phyloP scores from a whole-genome alignment of 2,888 invertebrate species.

The Cinara cedri region DNA sequence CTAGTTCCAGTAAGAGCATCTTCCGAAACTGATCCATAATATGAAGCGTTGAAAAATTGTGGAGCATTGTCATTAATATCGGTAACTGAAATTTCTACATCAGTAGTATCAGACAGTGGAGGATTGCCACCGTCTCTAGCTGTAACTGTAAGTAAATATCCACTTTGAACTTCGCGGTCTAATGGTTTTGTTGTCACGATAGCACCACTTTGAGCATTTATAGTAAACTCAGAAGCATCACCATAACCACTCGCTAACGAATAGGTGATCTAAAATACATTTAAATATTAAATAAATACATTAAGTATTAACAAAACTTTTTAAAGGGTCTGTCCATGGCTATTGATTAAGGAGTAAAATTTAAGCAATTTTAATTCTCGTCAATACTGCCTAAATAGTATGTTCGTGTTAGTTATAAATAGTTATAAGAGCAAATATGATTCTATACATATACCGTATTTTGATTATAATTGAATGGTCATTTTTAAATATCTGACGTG shows the following conservation, averaged over 20 bases:
- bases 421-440: too few species aligned
- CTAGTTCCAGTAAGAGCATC: constrained; percentile 80
- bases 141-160: constrained; percentile 87
- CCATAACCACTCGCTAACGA: constrained; percentile 71
- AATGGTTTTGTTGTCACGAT: constrained; percentile 83
- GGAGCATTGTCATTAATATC: constrained; percentile 97
- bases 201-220: constrained; percentile 92
- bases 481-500: too few species aligned
- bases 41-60: constrained; percentile 79
- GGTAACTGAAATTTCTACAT: constrained; percentile 91
- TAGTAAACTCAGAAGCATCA: constrained; percentile 76
- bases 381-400: too few species aligned
- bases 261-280: constrained; percentile 73
- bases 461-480: too few species aligned
- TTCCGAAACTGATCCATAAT: constrained; percentile 83
- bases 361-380: too few species aligned
- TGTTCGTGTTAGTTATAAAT: too few species aligned
- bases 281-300: too few species aligned
- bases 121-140: constrained; percentile 93
- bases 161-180: constrained; percentile 80
- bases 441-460: too few species aligned
- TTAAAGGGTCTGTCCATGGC: too few species aligned
- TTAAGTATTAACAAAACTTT: too few species aligned
- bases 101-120: constrained; percentile 89
- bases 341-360: too few species aligned